Evolutionary conservation across 2,113 vertebrate genomes (phyloP).

Genomic region (Leucosticte australis): DNA sequence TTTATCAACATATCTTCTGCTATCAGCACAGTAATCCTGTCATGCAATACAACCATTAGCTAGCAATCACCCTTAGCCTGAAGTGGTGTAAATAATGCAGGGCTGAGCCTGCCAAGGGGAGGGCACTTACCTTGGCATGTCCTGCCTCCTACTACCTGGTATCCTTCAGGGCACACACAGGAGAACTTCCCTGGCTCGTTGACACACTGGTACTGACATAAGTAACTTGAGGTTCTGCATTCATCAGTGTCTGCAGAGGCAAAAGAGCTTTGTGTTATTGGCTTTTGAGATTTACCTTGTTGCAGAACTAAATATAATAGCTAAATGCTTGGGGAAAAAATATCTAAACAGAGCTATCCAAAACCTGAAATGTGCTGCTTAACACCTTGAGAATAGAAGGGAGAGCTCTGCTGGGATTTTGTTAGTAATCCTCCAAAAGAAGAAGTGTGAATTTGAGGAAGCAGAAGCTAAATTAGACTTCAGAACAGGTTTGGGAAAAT

Average conservation of each 20-base stretch:
- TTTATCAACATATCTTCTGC: neutral
- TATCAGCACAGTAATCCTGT: neutral
- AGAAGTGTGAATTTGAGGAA: neutral
- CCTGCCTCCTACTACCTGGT: conserved; percentile 87
- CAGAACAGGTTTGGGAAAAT: neutral
- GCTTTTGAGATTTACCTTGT: neutral
- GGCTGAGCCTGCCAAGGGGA: neutral
- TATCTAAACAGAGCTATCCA: neutral
- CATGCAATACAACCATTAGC: neutral
- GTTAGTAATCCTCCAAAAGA: neutral
- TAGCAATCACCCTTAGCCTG: neutral
- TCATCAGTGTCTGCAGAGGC: conserved; percentile 86
- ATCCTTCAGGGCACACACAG: conserved; percentile 91
- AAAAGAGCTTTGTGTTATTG: neutral
- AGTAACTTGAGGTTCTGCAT: conserved; percentile 88
- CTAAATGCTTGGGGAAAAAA: neutral
- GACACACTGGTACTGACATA: conserved; percentile 92
- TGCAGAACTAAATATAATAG: neutral
- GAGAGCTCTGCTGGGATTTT: neutral
- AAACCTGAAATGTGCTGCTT: neutral
- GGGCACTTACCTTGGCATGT: conserved; percentile 87
- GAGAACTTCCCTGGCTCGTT: conserved; percentile 90
- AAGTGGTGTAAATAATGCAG: neutral
- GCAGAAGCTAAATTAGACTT: neutral
- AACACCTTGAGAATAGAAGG: neutral